A percentile compares a stretch with the other conserved stretches of the same genome.
phyloP scores from a whole-genome alignment of 1,140 invertebrate species.

The Laupala kohalensis region DNA sequence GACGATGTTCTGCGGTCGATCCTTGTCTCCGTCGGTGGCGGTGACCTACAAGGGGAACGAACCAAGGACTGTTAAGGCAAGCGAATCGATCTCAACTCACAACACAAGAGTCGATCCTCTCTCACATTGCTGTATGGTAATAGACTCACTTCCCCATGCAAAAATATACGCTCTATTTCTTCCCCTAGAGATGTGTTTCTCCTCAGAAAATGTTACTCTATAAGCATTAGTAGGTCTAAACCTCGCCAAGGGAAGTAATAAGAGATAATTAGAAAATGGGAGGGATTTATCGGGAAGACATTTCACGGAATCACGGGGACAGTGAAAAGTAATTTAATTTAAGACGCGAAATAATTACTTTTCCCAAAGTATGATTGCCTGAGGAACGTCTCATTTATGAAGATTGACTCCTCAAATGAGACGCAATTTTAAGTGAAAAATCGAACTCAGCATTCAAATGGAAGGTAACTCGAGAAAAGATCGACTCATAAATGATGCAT shows the following conservation, averaged over 20 bases:
- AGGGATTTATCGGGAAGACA: neutral
- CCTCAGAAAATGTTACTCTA: too few species aligned
- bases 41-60: slow-evolving; percentile 54
- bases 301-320: neutral
- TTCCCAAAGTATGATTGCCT: too few species aligned
- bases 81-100: too few species aligned
- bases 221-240: neutral
- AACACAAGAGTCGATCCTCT: too few species aligned
- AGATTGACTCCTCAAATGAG: too few species aligned
- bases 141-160: neutral
- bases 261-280: neutral
- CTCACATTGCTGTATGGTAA: too few species aligned
- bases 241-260: neutral
- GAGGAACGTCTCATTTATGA: too few species aligned
- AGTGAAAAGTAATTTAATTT: neutral
- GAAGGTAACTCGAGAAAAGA: too few species aligned
- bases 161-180: neutral
- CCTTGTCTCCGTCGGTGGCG: slow-evolving; percentile 89
- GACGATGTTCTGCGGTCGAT: slow-evolving; percentile 86
- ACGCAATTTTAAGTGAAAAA: too few species aligned
- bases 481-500: too few species aligned
- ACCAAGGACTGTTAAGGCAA: too few species aligned
- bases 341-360: neutral
- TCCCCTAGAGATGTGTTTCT: neutral
- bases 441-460: too few species aligned